These are phyloP conservation scores for Alcedo quadribrachys DNA, from an alignment of 2,797 vertebrate genomes.

Conservation along the genomic window DNA sequence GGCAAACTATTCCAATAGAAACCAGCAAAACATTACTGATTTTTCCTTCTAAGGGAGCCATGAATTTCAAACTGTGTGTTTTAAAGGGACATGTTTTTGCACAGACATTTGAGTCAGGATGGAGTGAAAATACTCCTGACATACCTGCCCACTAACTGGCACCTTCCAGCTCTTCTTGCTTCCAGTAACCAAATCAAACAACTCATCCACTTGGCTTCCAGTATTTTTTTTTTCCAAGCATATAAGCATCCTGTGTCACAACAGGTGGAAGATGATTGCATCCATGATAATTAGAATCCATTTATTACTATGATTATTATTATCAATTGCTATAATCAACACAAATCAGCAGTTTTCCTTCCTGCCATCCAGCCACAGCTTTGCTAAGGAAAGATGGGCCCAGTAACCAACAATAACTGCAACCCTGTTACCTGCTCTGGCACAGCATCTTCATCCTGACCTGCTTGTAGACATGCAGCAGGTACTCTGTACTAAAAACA, in stretches of 20 bases:
- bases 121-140: background rate
- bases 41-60: background rate
- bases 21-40: background rate
- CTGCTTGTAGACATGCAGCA: background rate
- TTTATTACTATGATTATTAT: constrained; percentile 5
- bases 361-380: background rate
- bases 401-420: background rate
- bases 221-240: background rate
- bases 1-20: background rate
- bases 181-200: background rate
- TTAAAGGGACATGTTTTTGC: background rate
- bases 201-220: background rate
- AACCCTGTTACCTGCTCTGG: background rate
- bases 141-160: background rate
- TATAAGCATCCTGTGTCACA: background rate
- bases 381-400: background rate
- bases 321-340: constrained; percentile 39
- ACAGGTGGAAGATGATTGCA: constrained; percentile 26
- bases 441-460: background rate
- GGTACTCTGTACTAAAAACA: background rate
- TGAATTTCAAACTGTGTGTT: background rate
- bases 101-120: background rate
- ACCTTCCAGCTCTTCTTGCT: background rate
- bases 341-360: constrained; percentile 37
- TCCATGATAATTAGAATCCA: constrained; percentile 39